A percentile compares a stretch with the other conserved stretches of the same genome.
phyloP scores from a whole-genome alignment of 1,140 invertebrate genomes.

The Forficula auricularia region DNA sequence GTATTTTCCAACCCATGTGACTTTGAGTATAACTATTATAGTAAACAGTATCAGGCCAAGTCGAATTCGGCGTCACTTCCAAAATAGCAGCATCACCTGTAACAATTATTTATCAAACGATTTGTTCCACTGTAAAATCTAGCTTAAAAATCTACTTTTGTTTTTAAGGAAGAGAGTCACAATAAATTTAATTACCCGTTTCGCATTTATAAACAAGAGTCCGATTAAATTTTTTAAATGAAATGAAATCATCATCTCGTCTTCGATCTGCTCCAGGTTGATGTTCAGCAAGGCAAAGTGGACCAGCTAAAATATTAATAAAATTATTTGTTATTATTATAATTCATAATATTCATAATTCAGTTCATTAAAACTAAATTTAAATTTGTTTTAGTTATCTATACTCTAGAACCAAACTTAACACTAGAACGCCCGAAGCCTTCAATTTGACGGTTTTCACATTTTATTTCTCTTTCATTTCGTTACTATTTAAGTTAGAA shows the following conservation, averaged over 20 bases:
- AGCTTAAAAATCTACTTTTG: too few relatives aligned
- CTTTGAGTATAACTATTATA: conserved; percentile 83
- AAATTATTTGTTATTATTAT: conserved; percentile 10
- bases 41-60: conserved; percentile 83
- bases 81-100: conserved; percentile 47
- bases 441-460: too few relatives aligned
- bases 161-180: conserved; percentile 4
- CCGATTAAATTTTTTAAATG: conserved; percentile 70
- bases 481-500: too few relatives aligned
- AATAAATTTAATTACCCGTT: conserved; percentile 24
- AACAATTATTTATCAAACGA: conserved; percentile 11
- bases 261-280: conserved; percentile 44
- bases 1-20: conserved; percentile 82
- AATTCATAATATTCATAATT: conserved; percentile 9
- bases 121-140: too few relatives aligned
- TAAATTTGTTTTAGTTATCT: too few relatives aligned
- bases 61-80: conserved; percentile 68
- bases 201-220: conserved; percentile 49
- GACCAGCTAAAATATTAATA: conserved; percentile 42
- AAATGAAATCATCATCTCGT: conserved; percentile 55
- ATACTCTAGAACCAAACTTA: too few relatives aligned
- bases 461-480: too few relatives aligned
- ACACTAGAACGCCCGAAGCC: too few relatives aligned
- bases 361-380: too few relatives aligned
- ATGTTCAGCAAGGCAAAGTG: conserved; percentile 56